A percentile compares a stretch with the other conserved stretches of the same genome.
Conservation (phyloP, 1,140 invertebrate species). For the Riptortus pedestris region DNA sequence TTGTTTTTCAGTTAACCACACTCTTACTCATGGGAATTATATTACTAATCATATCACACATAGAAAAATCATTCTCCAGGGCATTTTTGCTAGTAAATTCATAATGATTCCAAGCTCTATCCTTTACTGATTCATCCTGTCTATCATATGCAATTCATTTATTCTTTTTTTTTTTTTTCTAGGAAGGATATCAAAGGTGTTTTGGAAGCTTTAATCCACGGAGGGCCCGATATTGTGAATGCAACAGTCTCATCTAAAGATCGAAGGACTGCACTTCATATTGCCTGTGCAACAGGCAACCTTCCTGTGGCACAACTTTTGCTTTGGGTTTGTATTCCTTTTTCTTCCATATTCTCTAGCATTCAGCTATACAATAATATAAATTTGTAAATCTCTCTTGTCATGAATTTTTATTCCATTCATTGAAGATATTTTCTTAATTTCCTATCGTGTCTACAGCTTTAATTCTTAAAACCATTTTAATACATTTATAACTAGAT, state of each 20-base stretch:
- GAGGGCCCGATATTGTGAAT: slow-evolving; percentile 50
- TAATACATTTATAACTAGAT: too few species aligned
- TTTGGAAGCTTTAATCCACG: slow-evolving; percentile 47
- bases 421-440: background rate
- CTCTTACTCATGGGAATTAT: too few species aligned
- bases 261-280: slow-evolving; percentile 69
- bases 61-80: too few species aligned
- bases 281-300: slow-evolving; percentile 81
- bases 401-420: background rate
- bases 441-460: background rate
- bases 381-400: background rate
- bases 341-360: too few species aligned
- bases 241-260: slow-evolving; percentile 58
- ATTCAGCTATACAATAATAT: background rate
- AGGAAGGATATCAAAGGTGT: slow-evolving; percentile 53
- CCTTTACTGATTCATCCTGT: too few species aligned
- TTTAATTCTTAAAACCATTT: background rate
- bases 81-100: too few species aligned
- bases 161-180: background rate
- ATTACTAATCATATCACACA: too few species aligned
- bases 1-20: too few species aligned
- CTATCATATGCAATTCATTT: background rate
- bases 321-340: slow-evolving; percentile 68
- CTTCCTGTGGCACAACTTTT: slow-evolving; percentile 82
- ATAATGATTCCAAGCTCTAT: too few species aligned